A percentile compares a stretch with the other conserved stretches of the same genome.
These are phyloP conservation scores for Pelobates cultripes DNA, from an alignment of 2,797 vertebrate genomes.

Conservation along the genomic window DNA sequence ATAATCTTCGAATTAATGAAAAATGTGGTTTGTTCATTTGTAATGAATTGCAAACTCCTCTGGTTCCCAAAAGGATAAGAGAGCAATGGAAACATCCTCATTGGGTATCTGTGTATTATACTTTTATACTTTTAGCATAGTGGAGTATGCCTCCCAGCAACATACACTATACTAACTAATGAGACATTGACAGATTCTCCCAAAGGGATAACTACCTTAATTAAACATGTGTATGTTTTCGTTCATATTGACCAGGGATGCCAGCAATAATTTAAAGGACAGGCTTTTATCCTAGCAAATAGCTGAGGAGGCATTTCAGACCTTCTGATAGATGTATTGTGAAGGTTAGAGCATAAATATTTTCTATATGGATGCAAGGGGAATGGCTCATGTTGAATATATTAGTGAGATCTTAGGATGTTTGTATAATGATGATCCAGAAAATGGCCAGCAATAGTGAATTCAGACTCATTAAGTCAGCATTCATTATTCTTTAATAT, in stretches of 20 bases:
- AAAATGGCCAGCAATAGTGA: not conserved
- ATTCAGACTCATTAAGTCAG: not conserved
- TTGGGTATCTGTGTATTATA: not conserved
- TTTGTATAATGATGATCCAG: constrained; percentile 8
- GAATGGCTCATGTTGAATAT: constrained; percentile 19
- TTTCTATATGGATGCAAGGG: constrained; percentile 7
- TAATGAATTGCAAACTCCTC: not conserved
- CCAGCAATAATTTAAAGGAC: constrained; percentile 42
- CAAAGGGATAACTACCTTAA: constrained; percentile 33
- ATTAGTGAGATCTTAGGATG: not conserved
- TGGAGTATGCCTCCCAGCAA: not conserved
- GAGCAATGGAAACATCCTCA: not conserved
- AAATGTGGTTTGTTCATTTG: not conserved
- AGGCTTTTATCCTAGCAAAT: constrained; percentile 50
- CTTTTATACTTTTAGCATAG: not conserved
- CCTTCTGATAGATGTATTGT: constrained; percentile 16
- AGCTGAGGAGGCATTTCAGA: constrained; percentile 21
- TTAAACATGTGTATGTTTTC: constrained; percentile 54
- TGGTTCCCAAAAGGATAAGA: not conserved
- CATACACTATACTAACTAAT: constrained; percentile 42
- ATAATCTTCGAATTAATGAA: too few species aligned
- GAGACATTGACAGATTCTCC: constrained; percentile 46
- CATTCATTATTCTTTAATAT: not conserved
- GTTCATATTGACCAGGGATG: constrained; percentile 50
- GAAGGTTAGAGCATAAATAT: constrained; percentile 40